phyloP scores from a whole-genome alignment of 2,888 invertebrate species.

The Andrena bicolor region DNA sequence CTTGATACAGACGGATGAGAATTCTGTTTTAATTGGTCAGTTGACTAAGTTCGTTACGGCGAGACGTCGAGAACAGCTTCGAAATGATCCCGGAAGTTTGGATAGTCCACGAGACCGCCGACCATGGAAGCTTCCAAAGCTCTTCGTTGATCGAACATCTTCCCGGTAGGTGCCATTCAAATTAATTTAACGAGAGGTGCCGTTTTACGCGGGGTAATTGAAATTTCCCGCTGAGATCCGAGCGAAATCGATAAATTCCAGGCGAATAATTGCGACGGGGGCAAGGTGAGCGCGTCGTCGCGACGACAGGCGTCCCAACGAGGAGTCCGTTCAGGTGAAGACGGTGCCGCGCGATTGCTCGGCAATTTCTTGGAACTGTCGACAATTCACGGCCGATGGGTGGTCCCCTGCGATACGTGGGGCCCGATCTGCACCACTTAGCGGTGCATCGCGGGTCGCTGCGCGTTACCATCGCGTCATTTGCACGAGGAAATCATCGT shows the following conservation, averaged over 20 bases:
- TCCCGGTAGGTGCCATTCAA: too few relatives aligned
- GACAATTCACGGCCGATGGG: constrained; percentile 74
- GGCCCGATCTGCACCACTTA: constrained; percentile 57
- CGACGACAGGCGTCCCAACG: constrained; percentile 46
- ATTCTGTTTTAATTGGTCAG: too few relatives aligned
- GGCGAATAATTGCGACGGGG: constrained; percentile 55
- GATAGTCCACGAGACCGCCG: too few relatives aligned
- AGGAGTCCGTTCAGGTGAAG: background rate
- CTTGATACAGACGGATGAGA: background rate
- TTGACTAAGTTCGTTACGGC: background rate
- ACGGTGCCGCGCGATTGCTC: constrained; percentile 60
- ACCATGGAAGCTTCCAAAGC: too few relatives aligned
- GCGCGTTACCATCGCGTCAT: background rate
- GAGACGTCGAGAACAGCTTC: too few relatives aligned
- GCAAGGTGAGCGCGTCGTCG: constrained; percentile 51
- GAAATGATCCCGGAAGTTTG: too few relatives aligned
- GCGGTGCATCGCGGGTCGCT: constrained; percentile 32
- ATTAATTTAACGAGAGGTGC: too few relatives aligned
- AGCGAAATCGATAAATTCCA: constrained; percentile 35
- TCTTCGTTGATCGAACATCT: too few relatives aligned
- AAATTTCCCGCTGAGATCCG: constrained; percentile 19
- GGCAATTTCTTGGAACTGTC: constrained; percentile 74
- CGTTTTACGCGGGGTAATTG: background rate
- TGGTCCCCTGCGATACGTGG: constrained; percentile 72
- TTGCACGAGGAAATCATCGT: constrained; percentile 8